Evolutionary conservation across 2,113 vertebrate species (phyloP), one percentile per base, ranked within the genome.

Genomic region (Scomber colias): DNA sequence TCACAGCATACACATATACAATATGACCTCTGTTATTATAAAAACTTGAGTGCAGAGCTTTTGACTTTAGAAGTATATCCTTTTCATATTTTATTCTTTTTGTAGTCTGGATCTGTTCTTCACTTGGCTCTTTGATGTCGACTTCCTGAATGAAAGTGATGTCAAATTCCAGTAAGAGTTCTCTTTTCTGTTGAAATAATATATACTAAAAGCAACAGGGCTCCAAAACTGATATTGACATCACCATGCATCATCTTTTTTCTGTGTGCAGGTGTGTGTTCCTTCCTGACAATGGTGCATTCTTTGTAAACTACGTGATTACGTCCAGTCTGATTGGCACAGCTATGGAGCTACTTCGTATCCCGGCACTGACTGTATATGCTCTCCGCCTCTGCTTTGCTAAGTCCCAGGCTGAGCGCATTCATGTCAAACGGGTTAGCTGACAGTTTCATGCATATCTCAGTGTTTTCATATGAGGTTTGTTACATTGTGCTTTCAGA

Each of bases 271-370:
- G 98, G 92, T 99, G 98, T 0, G 98, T 99, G 86, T 99, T 99
- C 90, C 95, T 99, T 44, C 98, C 98, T 0, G 97, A 99, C 94
- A 99, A 99, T 0, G 98, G 98, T 0, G 98, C 98, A 11, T 99
- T 99, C 94, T 99, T 99, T 0, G 95, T 99, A 53, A 99, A 98
- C 93, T 99, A 99, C 0, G 96, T 99, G 4, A 96, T 99, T 79
- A 99, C 98, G 0, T 95, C 97, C 30, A 97, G 97, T 80, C 84
- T 99, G 89, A 95, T 97, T 0, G 98, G 98, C 73, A 98, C 97
- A 0, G 95, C 96, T 16, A 97, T 98, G 97, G 97, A 98, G 75
- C 90, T 99, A 55, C 87, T 99, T 68, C 96, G 97, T 14, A 93
- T 98, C 83, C 98, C 97, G 0, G 96, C 96, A 0, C 96, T 99